A percentile compares a stretch with the other conserved stretches of the same genome.
phyloP scores from a whole-genome alignment of 2,113 vertebrate species.

The Potamarius usumacintae region DNA sequence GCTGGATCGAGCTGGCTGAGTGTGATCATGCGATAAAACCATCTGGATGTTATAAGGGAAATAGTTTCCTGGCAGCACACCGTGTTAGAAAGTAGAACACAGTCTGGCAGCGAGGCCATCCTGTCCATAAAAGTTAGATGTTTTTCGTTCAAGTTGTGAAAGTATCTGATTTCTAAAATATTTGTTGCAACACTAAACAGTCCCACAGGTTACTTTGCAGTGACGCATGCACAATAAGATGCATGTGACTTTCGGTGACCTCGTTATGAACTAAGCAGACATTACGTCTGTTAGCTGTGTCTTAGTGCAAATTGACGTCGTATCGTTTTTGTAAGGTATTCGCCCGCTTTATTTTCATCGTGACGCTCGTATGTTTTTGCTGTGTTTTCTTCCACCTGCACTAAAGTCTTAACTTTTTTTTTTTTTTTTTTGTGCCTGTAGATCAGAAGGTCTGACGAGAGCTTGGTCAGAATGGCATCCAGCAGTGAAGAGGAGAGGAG shows the following conservation, averaged over 20 bases:
- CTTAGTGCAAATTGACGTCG: neutral
- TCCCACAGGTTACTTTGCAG: neutral
- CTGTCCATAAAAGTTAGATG: neutral
- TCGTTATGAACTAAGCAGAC: neutral
- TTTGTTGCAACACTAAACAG: neutral
- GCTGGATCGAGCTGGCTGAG: neutral
- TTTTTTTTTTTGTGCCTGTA: neutral
- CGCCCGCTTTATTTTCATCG: neutral
- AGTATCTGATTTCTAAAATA: neutral
- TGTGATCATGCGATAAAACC: neutral
- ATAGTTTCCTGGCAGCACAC: neutral
- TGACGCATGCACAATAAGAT: neutral
- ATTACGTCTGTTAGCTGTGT: neutral
- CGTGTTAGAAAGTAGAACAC: neutral
- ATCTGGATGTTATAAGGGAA: neutral
- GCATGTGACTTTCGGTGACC: neutral
- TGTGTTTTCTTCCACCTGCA: neutral
- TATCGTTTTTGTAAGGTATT: neutral
- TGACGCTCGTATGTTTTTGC: neutral
- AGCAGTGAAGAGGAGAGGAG: constrained; percentile 94
- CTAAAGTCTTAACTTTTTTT: neutral
- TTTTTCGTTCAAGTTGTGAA: neutral
- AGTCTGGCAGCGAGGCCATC: neutral
- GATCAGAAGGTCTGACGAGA: neutral
- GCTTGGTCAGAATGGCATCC: constrained; percentile 84